A percentile compares a stretch with the other conserved stretches of the same genome.
phyloP scores from a whole-genome alignment of 2,797 vertebrate species.

The Xenentodon cancila region DNA sequence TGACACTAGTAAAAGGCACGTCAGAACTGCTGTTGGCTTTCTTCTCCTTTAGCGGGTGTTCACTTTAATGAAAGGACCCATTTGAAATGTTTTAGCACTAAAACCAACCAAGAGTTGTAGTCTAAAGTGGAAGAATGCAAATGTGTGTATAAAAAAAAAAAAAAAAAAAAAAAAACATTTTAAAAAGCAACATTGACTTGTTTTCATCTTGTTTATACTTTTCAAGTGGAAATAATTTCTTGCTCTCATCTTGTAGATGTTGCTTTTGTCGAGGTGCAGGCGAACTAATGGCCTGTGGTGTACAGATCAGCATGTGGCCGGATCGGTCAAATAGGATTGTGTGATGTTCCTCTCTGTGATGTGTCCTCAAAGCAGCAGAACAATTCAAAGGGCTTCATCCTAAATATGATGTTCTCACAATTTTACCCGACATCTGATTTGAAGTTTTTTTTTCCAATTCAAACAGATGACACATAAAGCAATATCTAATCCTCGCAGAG shows the following conservation, averaged over 20 bases:
- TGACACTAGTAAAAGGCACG: conserved; percentile 9
- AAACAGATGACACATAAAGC: conserved; percentile 46
- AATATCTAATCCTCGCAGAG: conserved; percentile 44
- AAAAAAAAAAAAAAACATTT: too few relatives aligned
- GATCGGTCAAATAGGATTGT: conserved; percentile 5
- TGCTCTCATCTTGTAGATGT: conserved; percentile 14
- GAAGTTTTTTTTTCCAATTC: conserved; percentile 4
- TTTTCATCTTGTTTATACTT: conserved; percentile 11
- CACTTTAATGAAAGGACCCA: conserved; percentile 21
- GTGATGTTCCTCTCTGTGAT: conserved; percentile 16
- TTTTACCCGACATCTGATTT: conserved; percentile 9
- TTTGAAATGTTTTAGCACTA: conserved; percentile 20
- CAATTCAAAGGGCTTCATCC: conserved; percentile 41
- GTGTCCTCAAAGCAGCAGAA: conserved; percentile 36
- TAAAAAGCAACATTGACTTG: neutral
- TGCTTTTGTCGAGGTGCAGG: conserved; percentile 16
- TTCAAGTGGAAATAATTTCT: conserved; percentile 5
- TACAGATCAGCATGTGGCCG: conserved; percentile 15
- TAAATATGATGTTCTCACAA: conserved; percentile 15
- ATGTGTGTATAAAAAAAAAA: neutral
- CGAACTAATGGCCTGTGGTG: conserved; percentile 3
- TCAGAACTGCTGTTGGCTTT: conserved; percentile 31
- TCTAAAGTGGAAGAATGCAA: conserved; percentile 7
- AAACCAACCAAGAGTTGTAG: conserved; percentile 10
- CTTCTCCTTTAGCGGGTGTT: conserved; percentile 10